phyloP scores from a whole-genome alignment of 2,888 invertebrate species.

The Trichopria drosophilae region DNA sequence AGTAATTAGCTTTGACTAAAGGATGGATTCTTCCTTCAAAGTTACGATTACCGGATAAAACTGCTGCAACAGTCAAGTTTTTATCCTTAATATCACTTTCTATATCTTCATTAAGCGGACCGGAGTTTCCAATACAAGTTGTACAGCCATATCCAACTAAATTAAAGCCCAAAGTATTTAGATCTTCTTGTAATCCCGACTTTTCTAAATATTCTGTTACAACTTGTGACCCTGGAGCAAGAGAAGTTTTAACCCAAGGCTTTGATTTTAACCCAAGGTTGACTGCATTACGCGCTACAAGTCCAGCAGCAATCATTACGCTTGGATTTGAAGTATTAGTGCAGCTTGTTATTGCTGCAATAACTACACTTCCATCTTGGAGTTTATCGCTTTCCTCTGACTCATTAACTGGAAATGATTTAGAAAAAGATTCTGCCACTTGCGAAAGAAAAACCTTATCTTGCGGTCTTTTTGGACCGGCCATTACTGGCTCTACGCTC shows the following conservation, averaged over 20 bases:
- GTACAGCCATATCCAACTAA: conserved; percentile 99
- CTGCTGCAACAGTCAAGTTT: conserved; percentile 50
- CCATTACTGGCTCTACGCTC: conserved; percentile 90
- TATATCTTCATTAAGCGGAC: conserved; percentile 93
- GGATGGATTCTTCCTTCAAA: conserved; percentile 99
- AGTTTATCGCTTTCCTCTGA: conserved; percentile 55
- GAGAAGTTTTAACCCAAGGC: conserved; percentile 94
- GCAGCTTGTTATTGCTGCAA: conserved; percentile 97
- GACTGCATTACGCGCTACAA: conserved; percentile 92
- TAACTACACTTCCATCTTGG: conserved; percentile 90
- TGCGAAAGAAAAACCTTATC: conserved; percentile 61
- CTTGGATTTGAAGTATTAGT: conserved; percentile 98
- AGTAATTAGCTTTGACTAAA: conserved; percentile 93
- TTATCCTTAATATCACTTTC: conserved; percentile 61
- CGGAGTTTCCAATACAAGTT: conserved; percentile 99
- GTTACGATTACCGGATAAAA: conserved; percentile 95
- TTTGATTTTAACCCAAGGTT: conserved; percentile 84
- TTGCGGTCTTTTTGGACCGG: conserved; percentile 96
- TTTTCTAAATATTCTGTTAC: conserved; percentile 88
- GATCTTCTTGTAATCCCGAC: conserved; percentile 86
- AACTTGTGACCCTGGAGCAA: conserved; percentile 95
- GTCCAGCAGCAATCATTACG: conserved; percentile 94
- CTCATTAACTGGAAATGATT: conserved; percentile 22
- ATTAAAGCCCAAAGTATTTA: conserved; percentile 87
- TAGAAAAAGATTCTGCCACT: conserved; percentile 20